Percentiles rank a stretch among this genome's conserved stretches.
Conservation (phyloP, 2,888 invertebrate genomes). For the Exocentrus adspersus region DNA sequence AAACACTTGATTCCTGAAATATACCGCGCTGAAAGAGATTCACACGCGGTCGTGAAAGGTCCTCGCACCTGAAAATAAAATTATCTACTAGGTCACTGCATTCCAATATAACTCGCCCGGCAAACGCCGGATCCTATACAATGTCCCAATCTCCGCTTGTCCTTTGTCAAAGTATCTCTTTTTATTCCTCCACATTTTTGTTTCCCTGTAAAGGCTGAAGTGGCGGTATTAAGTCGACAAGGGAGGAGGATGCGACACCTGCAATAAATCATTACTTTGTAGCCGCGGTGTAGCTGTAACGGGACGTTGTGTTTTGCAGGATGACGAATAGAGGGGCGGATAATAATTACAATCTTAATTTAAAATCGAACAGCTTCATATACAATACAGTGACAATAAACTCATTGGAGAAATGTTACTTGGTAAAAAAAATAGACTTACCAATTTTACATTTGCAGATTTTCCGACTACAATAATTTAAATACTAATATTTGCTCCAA, state of each 20-base stretch:
- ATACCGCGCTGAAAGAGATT: background rate
- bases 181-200: slow-evolving; percentile 4
- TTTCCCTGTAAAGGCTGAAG: background rate
- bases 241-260: slow-evolving; percentile 29
- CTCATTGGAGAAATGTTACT: no score
- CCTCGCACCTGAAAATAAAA: slow-evolving; percentile 9
- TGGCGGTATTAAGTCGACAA: slow-evolving; percentile 30
- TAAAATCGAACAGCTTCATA: no score
- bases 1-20: slow-evolving; percentile 1
- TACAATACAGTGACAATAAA: no score
- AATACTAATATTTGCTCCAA: no score
- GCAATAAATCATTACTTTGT: slow-evolving; percentile 48
- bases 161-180: slow-evolving; percentile 14
- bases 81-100: slow-evolving; percentile 21
- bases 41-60: slow-evolving; percentile 11
- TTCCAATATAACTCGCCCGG: slow-evolving; percentile 20
- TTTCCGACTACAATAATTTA: no score
- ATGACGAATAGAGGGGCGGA: slow-evolving; percentile 37
- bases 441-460: no score
- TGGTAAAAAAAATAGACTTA: no score
- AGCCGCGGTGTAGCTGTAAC: slow-evolving; percentile 30
- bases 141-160: slow-evolving; percentile 15
- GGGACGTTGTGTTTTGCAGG: slow-evolving; percentile 41
- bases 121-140: slow-evolving; percentile 13
- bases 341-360: background rate